Percentiles rank a stretch among this genome's conserved stretches.
Evolutionary conservation across 2,888 invertebrate genomes (phyloP).

Genomic region (Andrena bicolor): DNA sequence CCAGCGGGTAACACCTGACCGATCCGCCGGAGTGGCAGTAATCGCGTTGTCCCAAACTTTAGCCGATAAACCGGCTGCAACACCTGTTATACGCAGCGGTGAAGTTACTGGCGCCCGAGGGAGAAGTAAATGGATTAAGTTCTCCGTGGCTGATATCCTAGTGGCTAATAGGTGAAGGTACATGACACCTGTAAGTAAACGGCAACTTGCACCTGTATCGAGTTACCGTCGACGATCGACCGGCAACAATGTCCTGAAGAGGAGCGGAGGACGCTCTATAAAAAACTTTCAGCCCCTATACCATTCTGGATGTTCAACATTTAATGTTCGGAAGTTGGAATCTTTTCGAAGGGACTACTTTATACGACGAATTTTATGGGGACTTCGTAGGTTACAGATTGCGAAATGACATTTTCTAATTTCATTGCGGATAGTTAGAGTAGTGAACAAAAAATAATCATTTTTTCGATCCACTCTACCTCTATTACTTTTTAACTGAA

Average conservation of each 20-base stretch:
- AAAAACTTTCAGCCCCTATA: too few species aligned
- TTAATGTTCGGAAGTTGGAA: too few species aligned
- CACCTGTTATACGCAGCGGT: constrained; percentile 68
- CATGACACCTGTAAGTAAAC: constrained; percentile 63
- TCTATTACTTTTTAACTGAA: too few species aligned
- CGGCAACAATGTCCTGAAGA: neutral
- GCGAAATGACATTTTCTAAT: too few species aligned
- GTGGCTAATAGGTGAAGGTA: constrained; percentile 64
- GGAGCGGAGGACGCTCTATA: neutral
- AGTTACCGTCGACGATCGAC: constrained; percentile 36
- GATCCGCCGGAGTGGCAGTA: constrained; percentile 63
- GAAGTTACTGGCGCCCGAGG: constrained; percentile 64
- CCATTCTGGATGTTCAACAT: too few species aligned
- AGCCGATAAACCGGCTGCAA: constrained; percentile 70
- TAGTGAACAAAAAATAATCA: too few species aligned
- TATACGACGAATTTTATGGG: too few species aligned
- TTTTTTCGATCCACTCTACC: too few species aligned
- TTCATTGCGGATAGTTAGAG: too few species aligned
- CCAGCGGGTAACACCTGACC: constrained; percentile 56
- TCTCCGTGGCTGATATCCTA: constrained; percentile 64
- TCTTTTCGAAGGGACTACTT: too few species aligned
- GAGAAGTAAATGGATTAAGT: constrained; percentile 75
- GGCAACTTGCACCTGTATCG: constrained; percentile 41
- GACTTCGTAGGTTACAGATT: too few species aligned
- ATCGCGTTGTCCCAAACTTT: constrained; percentile 74